Percentiles rank a stretch among this genome's conserved stretches.
Evolutionary conservation across 2,113 vertebrate genomes (phyloP).

Genomic region (Hippocampus guttulatus): DNA sequence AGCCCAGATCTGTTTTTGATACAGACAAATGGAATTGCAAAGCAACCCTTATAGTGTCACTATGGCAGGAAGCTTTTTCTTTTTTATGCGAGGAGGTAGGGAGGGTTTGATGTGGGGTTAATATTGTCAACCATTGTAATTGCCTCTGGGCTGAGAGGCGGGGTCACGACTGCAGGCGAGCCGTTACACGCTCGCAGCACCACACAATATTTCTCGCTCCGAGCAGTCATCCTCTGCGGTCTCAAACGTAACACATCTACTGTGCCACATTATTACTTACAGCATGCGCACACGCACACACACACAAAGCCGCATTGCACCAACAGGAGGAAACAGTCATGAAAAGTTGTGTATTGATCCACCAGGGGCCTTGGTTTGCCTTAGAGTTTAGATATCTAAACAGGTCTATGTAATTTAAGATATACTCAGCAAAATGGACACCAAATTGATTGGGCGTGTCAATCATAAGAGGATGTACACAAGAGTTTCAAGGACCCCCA

Average conservation of each 20-base stretch:
- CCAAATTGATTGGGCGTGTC: too few relatives aligned
- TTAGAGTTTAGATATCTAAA: background rate
- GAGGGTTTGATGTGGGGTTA: background rate
- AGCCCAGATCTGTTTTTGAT: slow-evolving; percentile 49
- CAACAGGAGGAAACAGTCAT: slow-evolving; percentile 4
- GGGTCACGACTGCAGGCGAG: slow-evolving; percentile 53
- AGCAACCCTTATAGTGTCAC: slow-evolving; percentile 45
- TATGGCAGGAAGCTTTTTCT: slow-evolving; percentile 30
- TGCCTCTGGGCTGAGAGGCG: slow-evolving; percentile 52
- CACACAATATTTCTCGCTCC: slow-evolving; percentile 61
- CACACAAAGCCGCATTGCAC: background rate
- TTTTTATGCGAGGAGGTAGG: slow-evolving; percentile 26
- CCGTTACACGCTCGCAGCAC: slow-evolving; percentile 37
- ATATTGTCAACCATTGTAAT: slow-evolving; percentile 57
- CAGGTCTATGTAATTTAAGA: too few relatives aligned
- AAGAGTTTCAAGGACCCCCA: too few relatives aligned
- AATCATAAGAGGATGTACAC: too few relatives aligned
- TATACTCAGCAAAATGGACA: too few relatives aligned
- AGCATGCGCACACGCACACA: slow-evolving; percentile 2
- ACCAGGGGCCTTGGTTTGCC: background rate
- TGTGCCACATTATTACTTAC: slow-evolving; percentile 43
- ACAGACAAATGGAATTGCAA: slow-evolving; percentile 36
- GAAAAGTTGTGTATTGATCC: slow-evolving; percentile 41
- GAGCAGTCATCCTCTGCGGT: slow-evolving; percentile 48
- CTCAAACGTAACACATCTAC: slow-evolving; percentile 55